Evolutionary conservation across 1,140 invertebrate species (phyloP).

Genomic region (Triops cancriformis): DNA sequence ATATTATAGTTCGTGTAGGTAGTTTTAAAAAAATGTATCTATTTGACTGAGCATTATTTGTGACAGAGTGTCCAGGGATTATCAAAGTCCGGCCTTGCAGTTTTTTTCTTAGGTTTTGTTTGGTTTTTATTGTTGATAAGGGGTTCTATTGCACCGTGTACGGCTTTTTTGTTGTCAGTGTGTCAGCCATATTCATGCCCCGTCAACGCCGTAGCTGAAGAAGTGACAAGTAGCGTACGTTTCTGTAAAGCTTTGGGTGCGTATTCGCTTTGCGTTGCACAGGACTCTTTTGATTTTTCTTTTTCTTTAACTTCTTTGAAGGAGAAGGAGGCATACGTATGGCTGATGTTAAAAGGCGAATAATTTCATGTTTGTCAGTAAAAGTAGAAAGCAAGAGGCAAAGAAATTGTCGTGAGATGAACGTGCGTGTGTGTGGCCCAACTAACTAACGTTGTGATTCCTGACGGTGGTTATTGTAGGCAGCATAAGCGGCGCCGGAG

Average conservation of each 20-base stretch:
- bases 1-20: not conserved
- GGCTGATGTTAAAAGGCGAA: not conserved
- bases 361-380: not conserved
- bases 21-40: not conserved
- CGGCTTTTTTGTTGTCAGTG: not conserved
- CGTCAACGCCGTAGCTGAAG: not conserved
- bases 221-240: too few species aligned
- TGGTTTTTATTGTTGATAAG: not conserved
- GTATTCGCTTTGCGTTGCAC: too few species aligned
- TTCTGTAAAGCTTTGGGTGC: too few species aligned
- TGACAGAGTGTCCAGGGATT: not conserved
- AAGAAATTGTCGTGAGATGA: not conserved
- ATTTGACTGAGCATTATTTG: not conserved
- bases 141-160: too few species aligned
- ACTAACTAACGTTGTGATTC: constrained; percentile 14
- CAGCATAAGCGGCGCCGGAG: constrained; percentile 41
- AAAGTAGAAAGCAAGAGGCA: not conserved
- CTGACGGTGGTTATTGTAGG: constrained; percentile 9
- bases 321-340: not conserved
- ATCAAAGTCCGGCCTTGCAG: constrained; percentile 3
- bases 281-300: too few species aligned
- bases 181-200: not conserved
- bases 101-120: not conserved
- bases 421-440: not conserved
- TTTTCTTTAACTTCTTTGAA: too few species aligned